These are phyloP conservation scores for Channa striata DNA, from an alignment of 2,797 vertebrate genomes.

Conservation along the genomic window DNA sequence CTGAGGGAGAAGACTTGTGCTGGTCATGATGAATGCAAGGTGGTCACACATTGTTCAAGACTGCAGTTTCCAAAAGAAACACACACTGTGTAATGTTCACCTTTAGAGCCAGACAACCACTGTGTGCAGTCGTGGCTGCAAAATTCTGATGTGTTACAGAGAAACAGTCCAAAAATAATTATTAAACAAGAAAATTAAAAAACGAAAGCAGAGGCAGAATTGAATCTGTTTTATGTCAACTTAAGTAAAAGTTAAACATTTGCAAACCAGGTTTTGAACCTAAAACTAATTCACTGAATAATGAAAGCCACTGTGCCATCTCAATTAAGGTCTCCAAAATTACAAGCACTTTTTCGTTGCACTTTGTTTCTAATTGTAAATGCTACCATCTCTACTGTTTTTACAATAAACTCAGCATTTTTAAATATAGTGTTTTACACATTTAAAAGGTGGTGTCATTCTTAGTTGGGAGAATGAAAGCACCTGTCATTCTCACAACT, in stretches of 20 bases:
- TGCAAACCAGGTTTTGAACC: not conserved
- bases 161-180: not conserved
- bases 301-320: not conserved
- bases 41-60: constrained; percentile 52
- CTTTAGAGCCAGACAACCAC: not conserved
- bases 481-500: not conserved
- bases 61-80: constrained; percentile 11
- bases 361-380: not conserved
- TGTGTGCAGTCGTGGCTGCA: not conserved
- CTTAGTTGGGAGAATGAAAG: constrained; percentile 7
- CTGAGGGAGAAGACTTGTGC: constrained; percentile 41
- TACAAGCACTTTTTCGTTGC: not conserved
- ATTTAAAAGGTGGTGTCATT: not conserved
- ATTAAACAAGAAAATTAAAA: not conserved
- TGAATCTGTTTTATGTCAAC: not conserved
- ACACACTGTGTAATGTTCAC: not conserved
- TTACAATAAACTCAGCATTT: not conserved
- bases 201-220: not conserved
- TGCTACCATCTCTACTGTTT: not conserved
- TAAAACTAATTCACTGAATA: not conserved
- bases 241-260: not conserved
- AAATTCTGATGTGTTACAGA: not conserved
- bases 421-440: not conserved
- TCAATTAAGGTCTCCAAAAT: not conserved
- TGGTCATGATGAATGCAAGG: constrained; percentile 24